Conservation (phyloP, 2,113 vertebrate genomes). For the Corythoichthys haematopterus region DNA sequence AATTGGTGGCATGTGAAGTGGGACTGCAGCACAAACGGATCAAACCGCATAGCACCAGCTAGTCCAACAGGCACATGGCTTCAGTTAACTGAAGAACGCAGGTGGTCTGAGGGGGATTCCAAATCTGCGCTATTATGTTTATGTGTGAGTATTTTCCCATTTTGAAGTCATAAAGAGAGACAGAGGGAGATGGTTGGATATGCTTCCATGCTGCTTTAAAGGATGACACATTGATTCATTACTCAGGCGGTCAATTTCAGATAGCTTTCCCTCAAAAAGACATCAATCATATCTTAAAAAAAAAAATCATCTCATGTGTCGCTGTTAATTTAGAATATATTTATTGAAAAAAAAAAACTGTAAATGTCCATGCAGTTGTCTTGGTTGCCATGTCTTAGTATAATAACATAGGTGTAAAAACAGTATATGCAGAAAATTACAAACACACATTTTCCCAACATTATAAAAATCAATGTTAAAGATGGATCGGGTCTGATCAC, state of each 20-base stretch:
- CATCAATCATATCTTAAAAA: not conserved
- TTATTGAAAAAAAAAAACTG: not conserved
- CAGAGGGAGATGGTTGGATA: constrained; percentile 4
- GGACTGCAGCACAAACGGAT: constrained; percentile 44
- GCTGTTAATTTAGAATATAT: not conserved
- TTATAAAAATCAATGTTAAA: too few relatives aligned
- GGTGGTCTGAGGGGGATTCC: constrained; percentile 69
- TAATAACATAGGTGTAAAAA: not conserved
- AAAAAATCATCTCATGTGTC: not conserved
- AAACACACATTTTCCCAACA: not conserved
- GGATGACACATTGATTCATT: not conserved
- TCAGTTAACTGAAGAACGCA: constrained; percentile 65
- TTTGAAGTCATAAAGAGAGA: constrained; percentile 7
- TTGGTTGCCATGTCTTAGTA: too few relatives aligned
- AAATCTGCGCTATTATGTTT: constrained; percentile 20
- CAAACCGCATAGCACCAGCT: constrained; percentile 46
- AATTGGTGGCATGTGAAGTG: constrained; percentile 45
- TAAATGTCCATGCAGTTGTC: not conserved
- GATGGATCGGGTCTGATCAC: too few relatives aligned
- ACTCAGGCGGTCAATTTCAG: not conserved
- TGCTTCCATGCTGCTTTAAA: constrained; percentile 8
- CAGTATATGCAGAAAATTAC: not conserved
- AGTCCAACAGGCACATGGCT: constrained; percentile 61
- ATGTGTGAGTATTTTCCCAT: constrained; percentile 13
- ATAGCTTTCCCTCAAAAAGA: not conserved